These are phyloP conservation scores for Ctenodactylus gundi DNA, from an alignment of 2,113 vertebrate genomes.

Conservation along the genomic window DNA sequence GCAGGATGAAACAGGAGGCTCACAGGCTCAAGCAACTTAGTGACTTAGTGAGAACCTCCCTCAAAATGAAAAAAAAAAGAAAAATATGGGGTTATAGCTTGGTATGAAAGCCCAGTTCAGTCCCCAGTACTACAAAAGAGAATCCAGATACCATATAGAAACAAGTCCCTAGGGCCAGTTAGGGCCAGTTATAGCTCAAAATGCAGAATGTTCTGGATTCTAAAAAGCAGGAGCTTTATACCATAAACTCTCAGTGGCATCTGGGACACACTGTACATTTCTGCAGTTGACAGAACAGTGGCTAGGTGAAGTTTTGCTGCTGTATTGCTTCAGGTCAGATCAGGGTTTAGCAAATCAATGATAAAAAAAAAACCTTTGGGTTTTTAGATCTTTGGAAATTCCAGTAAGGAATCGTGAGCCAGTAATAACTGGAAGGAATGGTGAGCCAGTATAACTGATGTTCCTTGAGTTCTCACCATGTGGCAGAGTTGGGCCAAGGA, in stretches of 20 bases:
- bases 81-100: too few relatives aligned
- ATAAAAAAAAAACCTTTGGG: background rate
- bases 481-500: background rate
- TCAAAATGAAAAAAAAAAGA: too few relatives aligned
- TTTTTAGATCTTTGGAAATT: conserved; percentile 38
- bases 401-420: background rate
- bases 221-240: background rate
- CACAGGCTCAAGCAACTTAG: too few relatives aligned
- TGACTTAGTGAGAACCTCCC: too few relatives aligned
- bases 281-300: background rate
- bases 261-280: background rate
- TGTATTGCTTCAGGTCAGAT: conserved; percentile 3
- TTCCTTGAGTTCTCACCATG: background rate
- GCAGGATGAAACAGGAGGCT: too few relatives aligned
- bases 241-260: background rate
- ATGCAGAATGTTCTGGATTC: conserved; percentile 8
- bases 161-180: background rate
- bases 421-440: background rate
- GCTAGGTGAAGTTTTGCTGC: background rate
- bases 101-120: too few relatives aligned
- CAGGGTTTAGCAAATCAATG: conserved; percentile 25
- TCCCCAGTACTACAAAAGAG: too few relatives aligned
- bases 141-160: background rate
- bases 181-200: background rate
- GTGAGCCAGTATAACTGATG: background rate